Evolutionary conservation across 2,113 vertebrate species (phyloP), one percentile per base, ranked within the genome.

Genomic region (Halcyon malimbica): DNA sequence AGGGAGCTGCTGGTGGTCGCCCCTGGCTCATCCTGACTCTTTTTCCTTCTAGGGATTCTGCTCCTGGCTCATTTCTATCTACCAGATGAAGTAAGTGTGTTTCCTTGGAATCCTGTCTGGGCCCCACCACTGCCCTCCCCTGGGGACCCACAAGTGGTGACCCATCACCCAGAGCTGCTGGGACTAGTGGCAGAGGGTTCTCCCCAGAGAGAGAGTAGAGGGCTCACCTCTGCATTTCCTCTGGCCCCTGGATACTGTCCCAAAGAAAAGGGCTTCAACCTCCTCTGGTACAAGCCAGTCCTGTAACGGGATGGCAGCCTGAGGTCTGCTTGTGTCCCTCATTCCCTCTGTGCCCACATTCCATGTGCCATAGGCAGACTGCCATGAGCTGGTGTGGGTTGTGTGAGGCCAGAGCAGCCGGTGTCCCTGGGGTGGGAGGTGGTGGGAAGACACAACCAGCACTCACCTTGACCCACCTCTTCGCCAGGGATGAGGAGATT

Each of bases 1-100:
- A 1, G 11, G 17, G 42, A 75, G 17, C 9, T 83, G 79, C 9
- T 10, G 5, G 12, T 86, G 46, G 26, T 82, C 6, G 3, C 21
- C 37, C 6, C 46, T 6, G 7, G 14, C 79, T 97, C 41, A 95
- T 92, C 25, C 20, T 2, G 1, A 68, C 59, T 93, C 33, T 93
- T 70, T 94, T 94, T 71, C 53, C 71, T 96, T 97, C 25, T 95
- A 99, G 99, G 99, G 99, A 84, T 99, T 99, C 97, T 99, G 98
- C 96, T 99, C 99, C 64, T 99, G 99, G 99, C 98, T 99, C 62
- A 96, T 98, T 95, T 99, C 99, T 80, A 99, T 99, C 97, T 98
- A 99, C 97, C 98, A 99, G 94, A 99, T 99, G 99, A 99, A 99
- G 99, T 99, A 98, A 99, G 99, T 99, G 97, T 96, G 95, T 64